Evolutionary conservation across 30 jellyfish, hydroid and myxozoan species (phyloP).

Genomic region (Aurelia aurita): DNA sequence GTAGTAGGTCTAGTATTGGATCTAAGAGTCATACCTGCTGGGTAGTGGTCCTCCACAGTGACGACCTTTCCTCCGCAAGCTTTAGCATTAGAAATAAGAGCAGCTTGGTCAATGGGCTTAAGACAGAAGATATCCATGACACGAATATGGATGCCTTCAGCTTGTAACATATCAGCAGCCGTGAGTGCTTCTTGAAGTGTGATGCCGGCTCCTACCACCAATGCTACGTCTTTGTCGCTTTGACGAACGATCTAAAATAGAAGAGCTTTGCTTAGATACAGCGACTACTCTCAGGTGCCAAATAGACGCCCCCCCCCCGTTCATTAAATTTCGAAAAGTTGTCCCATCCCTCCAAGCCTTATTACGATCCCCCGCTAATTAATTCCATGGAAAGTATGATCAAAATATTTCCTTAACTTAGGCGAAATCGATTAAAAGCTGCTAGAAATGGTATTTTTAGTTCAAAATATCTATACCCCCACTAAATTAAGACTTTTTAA

Average conservation of each 20-base stretch:
- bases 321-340: too few relatives aligned
- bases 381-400: too few relatives aligned
- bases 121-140: conserved; percentile 91
- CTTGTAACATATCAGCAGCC: conserved; percentile 79
- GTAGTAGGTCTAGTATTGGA: too few relatives aligned
- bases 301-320: too few relatives aligned
- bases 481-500: too few relatives aligned
- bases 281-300: too few relatives aligned
- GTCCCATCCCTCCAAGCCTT: too few relatives aligned
- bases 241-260: conserved; percentile 78
- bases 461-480: too few relatives aligned
- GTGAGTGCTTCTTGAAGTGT: conserved; percentile 90
- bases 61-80: conserved; percentile 94
- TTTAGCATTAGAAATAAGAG: conserved; percentile 76
- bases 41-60: conserved; percentile 98
- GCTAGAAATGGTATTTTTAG: too few relatives aligned
- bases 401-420: too few relatives aligned
- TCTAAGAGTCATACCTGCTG: conserved; percentile 76
- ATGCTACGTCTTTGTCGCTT: conserved; percentile 78
- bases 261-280: not conserved
- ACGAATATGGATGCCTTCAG: conserved; percentile 81
- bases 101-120: conserved; percentile 88
- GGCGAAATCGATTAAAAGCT: too few relatives aligned
- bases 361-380: too few relatives aligned
- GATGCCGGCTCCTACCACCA: conserved; percentile 94